These are phyloP conservation scores for Cotesia typhae DNA, from an alignment of 1,140 invertebrate species.

Conservation along the genomic window DNA sequence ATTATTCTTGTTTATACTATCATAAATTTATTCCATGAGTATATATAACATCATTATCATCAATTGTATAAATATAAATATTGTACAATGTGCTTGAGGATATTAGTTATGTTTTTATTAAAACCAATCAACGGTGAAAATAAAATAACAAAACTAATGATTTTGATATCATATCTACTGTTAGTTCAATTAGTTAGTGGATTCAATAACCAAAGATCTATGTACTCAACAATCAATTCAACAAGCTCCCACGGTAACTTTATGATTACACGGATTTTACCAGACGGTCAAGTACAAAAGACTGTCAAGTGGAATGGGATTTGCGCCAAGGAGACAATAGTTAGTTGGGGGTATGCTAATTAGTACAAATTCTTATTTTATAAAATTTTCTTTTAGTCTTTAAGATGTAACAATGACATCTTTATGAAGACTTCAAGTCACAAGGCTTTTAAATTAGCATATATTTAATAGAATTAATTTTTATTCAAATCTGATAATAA, in stretches of 20 bases:
- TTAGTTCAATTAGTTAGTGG: constrained; percentile 44
- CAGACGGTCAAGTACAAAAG: constrained; percentile 61
- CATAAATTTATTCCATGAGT: too few relatives aligned
- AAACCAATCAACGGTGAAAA: too few relatives aligned
- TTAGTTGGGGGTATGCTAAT: constrained; percentile 55
- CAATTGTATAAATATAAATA: too few relatives aligned
- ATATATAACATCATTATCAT: too few relatives aligned
- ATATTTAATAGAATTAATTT: too few relatives aligned
- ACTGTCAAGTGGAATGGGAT: constrained; percentile 59
- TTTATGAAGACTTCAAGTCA: not conserved
- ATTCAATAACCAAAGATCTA: constrained; percentile 42
- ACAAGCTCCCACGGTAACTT: constrained; percentile 41
- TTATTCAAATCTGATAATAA: too few relatives aligned
- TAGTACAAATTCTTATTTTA: constrained; percentile 36
- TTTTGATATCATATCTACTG: constrained; percentile 50
- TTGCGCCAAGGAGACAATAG: constrained; percentile 63
- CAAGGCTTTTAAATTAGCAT: too few relatives aligned
- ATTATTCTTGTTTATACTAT: too few relatives aligned
- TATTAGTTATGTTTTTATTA: too few relatives aligned
- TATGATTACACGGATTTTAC: constrained; percentile 56
- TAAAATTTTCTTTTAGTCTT: not conserved
- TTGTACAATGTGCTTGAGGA: too few relatives aligned
- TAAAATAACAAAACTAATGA: constrained; percentile 47
- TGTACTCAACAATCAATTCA: constrained; percentile 30
- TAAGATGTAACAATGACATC: not conserved